Base-by-base conservation (phyloP, 2,113 vertebrate species). In the Zosterops japonicus region DNA sequence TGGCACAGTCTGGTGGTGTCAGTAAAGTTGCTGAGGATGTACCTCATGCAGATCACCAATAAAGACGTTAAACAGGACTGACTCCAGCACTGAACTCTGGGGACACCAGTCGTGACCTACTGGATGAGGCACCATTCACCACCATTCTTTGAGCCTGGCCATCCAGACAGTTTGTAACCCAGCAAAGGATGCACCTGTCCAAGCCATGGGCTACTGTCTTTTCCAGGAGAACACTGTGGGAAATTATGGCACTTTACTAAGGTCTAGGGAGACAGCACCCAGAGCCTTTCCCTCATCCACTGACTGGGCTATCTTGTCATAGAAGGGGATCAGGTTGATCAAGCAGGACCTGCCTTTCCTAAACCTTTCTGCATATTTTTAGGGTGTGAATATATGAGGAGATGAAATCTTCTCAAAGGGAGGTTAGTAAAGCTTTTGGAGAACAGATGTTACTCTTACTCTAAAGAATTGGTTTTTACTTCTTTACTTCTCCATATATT, bases 21-120 rank as follows among this genome's bases (percentile, higher is more conserved):
- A 0, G 29, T n/a, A 83, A 67, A 59, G 9, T 24, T 59, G 41
- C 4, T 59, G 57, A 83, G 25, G n/a, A 15, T 41, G 18, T 16
- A 28, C 5, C 7, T 71, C n/a, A 25, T 35, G 14, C 25, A 71
- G 13, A 16, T 53, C 50, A 41, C 20, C 41, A 63, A 4, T 27
- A 28, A 83, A 47, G 13, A 28, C 33, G 24, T 25, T 46, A 27
- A 77, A 69, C 8, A 57, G 13, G n/a, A 82, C 24, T 39, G 36
- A 8, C 11, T 9, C 6, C 25, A 33, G 6, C 9, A 42, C 19
- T 36, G 27, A 55, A 27, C 5, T 27, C 27, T 29, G 29, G 18
- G 18, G 24, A 53, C 5, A 47, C 4, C 27, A 12, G 8, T 47
- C 0, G 0, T 53, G 67, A 35, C 46, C 13, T 29, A 33, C 5